Percentiles rank a stretch among this genome's conserved stretches.
phyloP scores from a whole-genome alignment of 2,797 vertebrate species.

The Hydrophis major region DNA sequence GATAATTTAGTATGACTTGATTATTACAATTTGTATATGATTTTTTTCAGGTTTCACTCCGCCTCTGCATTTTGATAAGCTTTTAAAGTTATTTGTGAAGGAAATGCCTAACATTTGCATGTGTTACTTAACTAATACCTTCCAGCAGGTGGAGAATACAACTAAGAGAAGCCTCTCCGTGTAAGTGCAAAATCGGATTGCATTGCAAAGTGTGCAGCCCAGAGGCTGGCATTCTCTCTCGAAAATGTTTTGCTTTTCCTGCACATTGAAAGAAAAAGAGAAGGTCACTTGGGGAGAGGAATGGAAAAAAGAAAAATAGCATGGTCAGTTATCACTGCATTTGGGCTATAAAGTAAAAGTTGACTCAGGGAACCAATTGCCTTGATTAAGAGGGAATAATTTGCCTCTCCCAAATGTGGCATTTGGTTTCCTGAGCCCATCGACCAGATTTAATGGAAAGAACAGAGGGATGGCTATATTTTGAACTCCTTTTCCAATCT shows the following conservation, averaged over 20 bases:
- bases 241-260: conserved; percentile 69
- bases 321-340: not conserved
- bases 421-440: not conserved
- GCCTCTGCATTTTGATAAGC: not conserved
- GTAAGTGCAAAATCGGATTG: conserved; percentile 75
- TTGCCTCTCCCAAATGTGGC: too few relatives aligned
- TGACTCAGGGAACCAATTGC: not conserved
- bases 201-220: conserved; percentile 59
- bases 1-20: not conserved
- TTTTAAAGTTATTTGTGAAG: not conserved
- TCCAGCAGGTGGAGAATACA: conserved; percentile 74
- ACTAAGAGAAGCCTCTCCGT: conserved; percentile 74
- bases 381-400: not conserved
- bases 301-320: not conserved
- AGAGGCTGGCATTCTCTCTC: conserved; percentile 75
- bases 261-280: conserved; percentile 23
- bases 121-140: conserved; percentile 59
- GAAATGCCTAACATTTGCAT: too few relatives aligned
- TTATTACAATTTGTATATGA: not conserved
- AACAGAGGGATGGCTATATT: not conserved
- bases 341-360: not conserved
- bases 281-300: not conserved
- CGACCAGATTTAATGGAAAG: not conserved
- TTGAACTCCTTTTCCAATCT: not conserved
- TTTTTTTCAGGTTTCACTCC: not conserved